phyloP scores from a whole-genome alignment of 2,797 vertebrate species.

The Leptoclinus maculatus region DNA sequence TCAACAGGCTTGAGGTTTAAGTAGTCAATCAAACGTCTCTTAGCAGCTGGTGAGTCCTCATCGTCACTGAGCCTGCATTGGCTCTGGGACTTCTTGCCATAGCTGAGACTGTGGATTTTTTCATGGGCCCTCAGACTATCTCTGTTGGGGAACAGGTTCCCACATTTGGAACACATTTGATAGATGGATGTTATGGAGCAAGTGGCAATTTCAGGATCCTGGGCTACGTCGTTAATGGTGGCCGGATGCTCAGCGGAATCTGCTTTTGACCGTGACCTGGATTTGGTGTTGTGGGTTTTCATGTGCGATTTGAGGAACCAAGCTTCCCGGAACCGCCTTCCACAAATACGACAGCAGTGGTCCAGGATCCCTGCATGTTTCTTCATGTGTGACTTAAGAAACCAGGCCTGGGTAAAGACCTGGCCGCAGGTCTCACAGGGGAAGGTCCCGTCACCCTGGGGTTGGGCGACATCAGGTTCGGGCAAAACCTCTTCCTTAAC shows the following conservation, averaged over 20 bases:
- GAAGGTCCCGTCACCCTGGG: slow-evolving; percentile 87
- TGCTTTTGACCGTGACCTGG: slow-evolving; percentile 83
- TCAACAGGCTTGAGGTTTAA: slow-evolving; percentile 85
- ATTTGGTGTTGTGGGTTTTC: slow-evolving; percentile 92
- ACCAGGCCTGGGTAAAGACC: slow-evolving; percentile 94
- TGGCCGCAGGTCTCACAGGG: slow-evolving; percentile 94
- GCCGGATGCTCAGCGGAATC: slow-evolving; percentile 86
- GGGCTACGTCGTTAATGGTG: slow-evolving; percentile 94
- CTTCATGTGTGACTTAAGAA: slow-evolving; percentile 97
- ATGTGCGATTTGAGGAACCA: slow-evolving; percentile 99
- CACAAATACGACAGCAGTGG: slow-evolving; percentile 94
- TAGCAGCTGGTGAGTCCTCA: slow-evolving; percentile 77
- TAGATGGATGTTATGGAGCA: slow-evolving; percentile 85
- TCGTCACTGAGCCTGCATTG: slow-evolving; percentile 63
- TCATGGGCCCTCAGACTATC: slow-evolving; percentile 92
- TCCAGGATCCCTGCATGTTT: slow-evolving; percentile 94
- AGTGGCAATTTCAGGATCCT: slow-evolving; percentile 85
- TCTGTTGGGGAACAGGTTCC: slow-evolving; percentile 92
- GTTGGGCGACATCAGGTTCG: slow-evolving; percentile 72
- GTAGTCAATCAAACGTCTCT: slow-evolving; percentile 89
- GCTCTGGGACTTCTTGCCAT: slow-evolving; percentile 58
- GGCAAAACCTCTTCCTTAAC: slow-evolving; percentile 72
- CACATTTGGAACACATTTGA: slow-evolving; percentile 94
- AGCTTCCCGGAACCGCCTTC: slow-evolving; percentile 93
- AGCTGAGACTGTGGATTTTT: slow-evolving; percentile 85